A percentile compares a stretch with the other conserved stretches of the same genome.
These are phyloP conservation scores for Machimus atricapillus DNA, from an alignment of 2,888 invertebrate species.

Conservation along the genomic window DNA sequence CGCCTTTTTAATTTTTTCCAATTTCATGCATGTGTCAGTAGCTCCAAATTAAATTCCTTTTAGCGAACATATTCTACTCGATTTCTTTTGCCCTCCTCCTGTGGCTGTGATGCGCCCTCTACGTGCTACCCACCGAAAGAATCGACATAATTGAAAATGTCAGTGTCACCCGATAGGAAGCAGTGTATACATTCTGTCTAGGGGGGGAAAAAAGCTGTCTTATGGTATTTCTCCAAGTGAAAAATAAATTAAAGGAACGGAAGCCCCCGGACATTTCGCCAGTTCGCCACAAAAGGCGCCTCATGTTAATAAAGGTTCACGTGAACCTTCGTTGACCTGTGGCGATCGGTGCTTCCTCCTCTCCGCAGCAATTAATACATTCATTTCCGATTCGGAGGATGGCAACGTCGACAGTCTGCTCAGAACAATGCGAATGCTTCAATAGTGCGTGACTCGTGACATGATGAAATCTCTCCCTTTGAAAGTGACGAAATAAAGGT, in stretches of 20 bases:
- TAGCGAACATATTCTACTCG: slow-evolving; percentile 30
- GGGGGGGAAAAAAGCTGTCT: not conserved
- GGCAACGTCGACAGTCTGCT: not conserved
- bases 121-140: slow-evolving; percentile 23
- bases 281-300: not conserved
- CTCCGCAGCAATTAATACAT: not conserved
- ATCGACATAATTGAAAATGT: slow-evolving; percentile 36
- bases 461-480: not conserved
- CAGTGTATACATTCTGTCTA: not conserved
- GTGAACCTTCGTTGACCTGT: not conserved
- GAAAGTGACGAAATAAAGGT: too few species aligned
- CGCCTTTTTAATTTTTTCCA: slow-evolving; percentile 30
- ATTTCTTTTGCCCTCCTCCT: slow-evolving; percentile 14
- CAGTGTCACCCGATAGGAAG: slow-evolving; percentile 19
- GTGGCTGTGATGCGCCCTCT: slow-evolving; percentile 18
- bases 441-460: not conserved
- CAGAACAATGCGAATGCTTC: not conserved
- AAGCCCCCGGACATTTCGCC: not conserved
- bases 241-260: slow-evolving; percentile 14
- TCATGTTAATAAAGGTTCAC: not conserved
- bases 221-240: not conserved
- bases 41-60: slow-evolving; percentile 34
- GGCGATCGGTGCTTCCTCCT: not conserved
- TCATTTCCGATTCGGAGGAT: not conserved
- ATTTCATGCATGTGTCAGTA: slow-evolving; percentile 28